A percentile compares a stretch with the other conserved stretches of the same genome.
These are phyloP conservation scores for Drosophila paulistorum DNA, from an alignment of 1,140 invertebrate species.

Conservation along the genomic window DNA sequence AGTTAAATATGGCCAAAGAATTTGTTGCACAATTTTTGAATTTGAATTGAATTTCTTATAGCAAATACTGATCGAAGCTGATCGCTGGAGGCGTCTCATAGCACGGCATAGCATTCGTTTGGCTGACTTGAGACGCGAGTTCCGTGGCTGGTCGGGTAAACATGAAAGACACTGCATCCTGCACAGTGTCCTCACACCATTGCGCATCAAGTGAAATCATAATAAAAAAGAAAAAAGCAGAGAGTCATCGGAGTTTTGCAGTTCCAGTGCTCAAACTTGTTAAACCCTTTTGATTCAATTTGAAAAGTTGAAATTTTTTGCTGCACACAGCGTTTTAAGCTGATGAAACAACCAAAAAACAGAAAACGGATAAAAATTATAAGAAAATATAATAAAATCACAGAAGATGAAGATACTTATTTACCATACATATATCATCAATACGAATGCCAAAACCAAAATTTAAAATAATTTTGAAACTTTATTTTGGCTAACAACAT, in stretches of 20 bases:
- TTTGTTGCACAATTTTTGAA: conserved; percentile 62
- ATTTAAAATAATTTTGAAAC: conserved; percentile 44
- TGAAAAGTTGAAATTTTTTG: conserved; percentile 62
- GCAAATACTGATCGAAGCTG: conserved; percentile 80
- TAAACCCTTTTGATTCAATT: conserved; percentile 52
- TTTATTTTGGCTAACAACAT: conserved; percentile 40
- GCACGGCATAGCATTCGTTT: conserved; percentile 73
- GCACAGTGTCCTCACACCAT: conserved; percentile 79
- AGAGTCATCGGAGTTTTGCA: conserved; percentile 16
- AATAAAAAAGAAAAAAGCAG: too few relatives aligned
- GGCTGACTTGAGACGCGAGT: conserved; percentile 77
- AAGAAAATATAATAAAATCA: conserved; percentile 22
- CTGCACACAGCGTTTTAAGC: conserved; percentile 76
- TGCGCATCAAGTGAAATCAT: conserved; percentile 69
- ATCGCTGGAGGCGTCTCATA: conserved; percentile 79
- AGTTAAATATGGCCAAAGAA: conserved; percentile 41
- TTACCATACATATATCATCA: conserved; percentile 63
- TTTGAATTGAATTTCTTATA: conserved; percentile 71
- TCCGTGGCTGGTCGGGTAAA: conserved; percentile 81
- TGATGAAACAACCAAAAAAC: conserved; percentile 54
- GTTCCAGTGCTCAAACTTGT: conserved; percentile 62
- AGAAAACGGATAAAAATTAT: conserved; percentile 42
- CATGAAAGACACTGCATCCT: conserved; percentile 82
- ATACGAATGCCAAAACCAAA: conserved; percentile 48
- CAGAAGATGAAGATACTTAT: conserved; percentile 27